These are phyloP conservation scores for Streptopelia turtur DNA, from an alignment of 2,797 vertebrate genomes.

Conservation along the genomic window DNA sequence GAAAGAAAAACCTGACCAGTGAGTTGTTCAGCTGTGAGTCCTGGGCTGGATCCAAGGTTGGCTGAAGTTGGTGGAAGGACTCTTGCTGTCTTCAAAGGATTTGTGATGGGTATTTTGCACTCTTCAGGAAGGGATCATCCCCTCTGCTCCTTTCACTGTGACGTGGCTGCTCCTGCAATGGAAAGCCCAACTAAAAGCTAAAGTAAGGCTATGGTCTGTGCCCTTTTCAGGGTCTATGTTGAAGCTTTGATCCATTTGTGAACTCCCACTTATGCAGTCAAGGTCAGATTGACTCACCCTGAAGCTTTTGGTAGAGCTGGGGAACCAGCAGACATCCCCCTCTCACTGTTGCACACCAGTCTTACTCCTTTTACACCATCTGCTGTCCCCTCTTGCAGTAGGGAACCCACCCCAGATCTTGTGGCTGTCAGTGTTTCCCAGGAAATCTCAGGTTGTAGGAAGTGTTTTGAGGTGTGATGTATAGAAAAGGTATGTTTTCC, in stretches of 20 bases:
- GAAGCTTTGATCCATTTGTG: not conserved
- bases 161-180: not conserved
- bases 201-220: not conserved
- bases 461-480: not conserved
- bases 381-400: not conserved
- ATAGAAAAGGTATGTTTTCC: not conserved
- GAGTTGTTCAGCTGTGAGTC: not conserved
- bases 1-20: not conserved
- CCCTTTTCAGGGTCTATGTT: not conserved
- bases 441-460: not conserved
- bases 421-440: not conserved
- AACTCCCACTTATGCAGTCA: rapidly evolving
- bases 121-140: not conserved
- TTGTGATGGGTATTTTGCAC: not conserved
- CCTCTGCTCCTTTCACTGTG: not conserved
- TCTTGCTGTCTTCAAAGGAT: not conserved
- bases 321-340: not conserved
- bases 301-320: not conserved
- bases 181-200: not conserved
- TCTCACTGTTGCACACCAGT: not conserved
- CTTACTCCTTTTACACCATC: not conserved
- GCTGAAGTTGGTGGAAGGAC: not conserved
- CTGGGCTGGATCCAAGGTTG: not conserved
- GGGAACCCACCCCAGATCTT: not conserved
- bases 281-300: not conserved